Conservation (phyloP, 2,113 vertebrate genomes). For the Cyanoderma ruficeps region DNA sequence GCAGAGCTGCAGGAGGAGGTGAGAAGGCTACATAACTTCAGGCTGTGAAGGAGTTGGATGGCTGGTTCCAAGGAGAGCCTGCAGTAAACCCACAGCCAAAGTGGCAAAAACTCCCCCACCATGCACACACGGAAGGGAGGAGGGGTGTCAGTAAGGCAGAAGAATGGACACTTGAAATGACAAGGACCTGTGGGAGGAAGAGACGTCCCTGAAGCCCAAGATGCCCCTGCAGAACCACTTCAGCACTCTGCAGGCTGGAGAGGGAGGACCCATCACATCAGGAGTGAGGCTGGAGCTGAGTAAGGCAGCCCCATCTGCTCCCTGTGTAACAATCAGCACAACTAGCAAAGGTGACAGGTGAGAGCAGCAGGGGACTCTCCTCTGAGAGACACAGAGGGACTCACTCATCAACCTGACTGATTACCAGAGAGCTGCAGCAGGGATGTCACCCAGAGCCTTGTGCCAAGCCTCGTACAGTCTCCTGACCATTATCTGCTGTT, state of each 20-base stretch:
- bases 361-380: background rate
- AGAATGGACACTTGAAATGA: background rate
- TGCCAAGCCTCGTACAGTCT: accelerated
- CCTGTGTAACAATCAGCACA: background rate
- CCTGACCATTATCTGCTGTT: background rate
- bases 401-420: background rate
- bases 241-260: background rate
- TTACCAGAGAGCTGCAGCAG: background rate
- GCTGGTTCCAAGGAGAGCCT: background rate
- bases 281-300: background rate
- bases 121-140: background rate
- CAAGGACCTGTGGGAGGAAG: background rate
- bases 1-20: background rate
- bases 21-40: background rate
- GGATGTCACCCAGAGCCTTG: background rate
- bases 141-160: background rate
- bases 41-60: background rate
- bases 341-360: background rate
- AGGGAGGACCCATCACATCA: background rate
- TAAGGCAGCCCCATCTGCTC: background rate
- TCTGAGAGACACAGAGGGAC: background rate
- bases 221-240: background rate
- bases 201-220: background rate
- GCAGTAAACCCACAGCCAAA: background rate
- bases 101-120: background rate